Conservation (phyloP, 2,888 invertebrate genomes). For the Azorinus chamasolen region DNA sequence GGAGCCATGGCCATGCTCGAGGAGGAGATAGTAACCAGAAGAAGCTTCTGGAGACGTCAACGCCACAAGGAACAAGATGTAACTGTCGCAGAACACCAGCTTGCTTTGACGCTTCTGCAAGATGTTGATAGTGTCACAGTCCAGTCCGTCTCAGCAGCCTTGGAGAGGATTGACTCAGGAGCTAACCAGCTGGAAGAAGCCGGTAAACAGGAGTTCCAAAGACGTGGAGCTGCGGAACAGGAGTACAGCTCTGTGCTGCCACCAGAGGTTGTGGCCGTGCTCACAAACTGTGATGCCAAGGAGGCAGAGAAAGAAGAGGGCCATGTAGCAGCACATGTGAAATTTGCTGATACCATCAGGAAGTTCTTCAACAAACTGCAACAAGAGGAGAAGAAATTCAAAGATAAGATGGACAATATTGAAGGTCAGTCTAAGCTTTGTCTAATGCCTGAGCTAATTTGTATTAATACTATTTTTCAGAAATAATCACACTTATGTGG, state of each 20-base stretch:
- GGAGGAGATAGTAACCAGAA: slow-evolving; percentile 82
- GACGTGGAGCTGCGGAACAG: slow-evolving; percentile 80
- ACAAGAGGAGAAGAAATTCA: slow-evolving; percentile 81
- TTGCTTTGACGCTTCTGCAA: slow-evolving; percentile 75
- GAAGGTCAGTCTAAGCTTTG: slow-evolving; percentile 65
- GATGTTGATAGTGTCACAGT: slow-evolving; percentile 75
- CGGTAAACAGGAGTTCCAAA: slow-evolving; percentile 79
- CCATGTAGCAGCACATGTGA: slow-evolving; percentile 78
- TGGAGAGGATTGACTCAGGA: slow-evolving; percentile 72
- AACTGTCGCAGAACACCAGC: slow-evolving; percentile 74
- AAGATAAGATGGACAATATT: slow-evolving; percentile 77
- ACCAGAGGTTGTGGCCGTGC: slow-evolving; percentile 79
- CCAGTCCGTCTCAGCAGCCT: slow-evolving; percentile 62
- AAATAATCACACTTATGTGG: too few relatives aligned
- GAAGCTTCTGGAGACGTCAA: slow-evolving; percentile 83
- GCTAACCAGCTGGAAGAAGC: slow-evolving; percentile 76
- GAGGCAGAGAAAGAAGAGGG: slow-evolving; percentile 77
- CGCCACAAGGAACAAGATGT: slow-evolving; percentile 80
- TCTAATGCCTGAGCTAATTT: too few relatives aligned
- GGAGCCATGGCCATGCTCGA: slow-evolving; percentile 82
- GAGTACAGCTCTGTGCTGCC: slow-evolving; percentile 80
- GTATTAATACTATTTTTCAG: too few relatives aligned
- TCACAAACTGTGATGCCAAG: slow-evolving; percentile 79
- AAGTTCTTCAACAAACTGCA: slow-evolving; percentile 82
- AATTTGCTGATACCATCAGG: slow-evolving; percentile 77